A percentile compares a stretch with the other conserved stretches of the same genome.
Conservation (phyloP, 2,888 invertebrate species). For the Plebejus melissa region DNA sequence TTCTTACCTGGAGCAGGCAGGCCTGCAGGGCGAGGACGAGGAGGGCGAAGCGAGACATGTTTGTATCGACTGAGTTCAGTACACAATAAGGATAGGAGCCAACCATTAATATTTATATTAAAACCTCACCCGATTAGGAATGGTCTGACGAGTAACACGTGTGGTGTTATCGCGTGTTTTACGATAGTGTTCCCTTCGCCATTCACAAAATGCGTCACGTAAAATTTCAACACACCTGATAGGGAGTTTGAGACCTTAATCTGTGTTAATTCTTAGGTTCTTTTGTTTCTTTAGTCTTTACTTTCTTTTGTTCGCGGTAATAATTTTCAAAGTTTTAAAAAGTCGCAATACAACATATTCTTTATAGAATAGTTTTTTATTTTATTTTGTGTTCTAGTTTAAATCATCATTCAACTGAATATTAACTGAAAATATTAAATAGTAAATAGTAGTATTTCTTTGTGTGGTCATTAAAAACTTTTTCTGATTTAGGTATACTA, state of each 20-base stretch:
- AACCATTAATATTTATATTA: not conserved
- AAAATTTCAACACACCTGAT: slow-evolving; percentile 2
- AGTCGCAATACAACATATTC: no score
- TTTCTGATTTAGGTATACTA: no score
- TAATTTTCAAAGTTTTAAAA: no score
- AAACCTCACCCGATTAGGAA: not conserved
- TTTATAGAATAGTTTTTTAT: no score
- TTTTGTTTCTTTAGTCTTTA: not conserved
- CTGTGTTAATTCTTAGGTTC: not conserved
- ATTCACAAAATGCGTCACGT: not conserved
- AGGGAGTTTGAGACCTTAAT: not conserved
- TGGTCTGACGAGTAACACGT: not conserved
- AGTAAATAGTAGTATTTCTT: no score
- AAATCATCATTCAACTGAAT: not conserved
- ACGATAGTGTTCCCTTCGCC: not conserved
- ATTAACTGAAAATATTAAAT: not conserved
- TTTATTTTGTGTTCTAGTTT: not conserved
- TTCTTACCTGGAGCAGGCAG: slow-evolving; percentile 46
- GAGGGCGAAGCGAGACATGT: slow-evolving; percentile 43
- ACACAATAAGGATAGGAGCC: slow-evolving; percentile 4
- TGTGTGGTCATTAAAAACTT: no score
- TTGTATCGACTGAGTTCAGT: slow-evolving; percentile 27
- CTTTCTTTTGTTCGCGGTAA: not conserved
- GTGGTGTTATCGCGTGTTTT: slow-evolving; percentile 2
- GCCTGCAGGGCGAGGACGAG: slow-evolving; percentile 46